Conservation (phyloP, 2,797 vertebrate species). For the Cynodonichthys magdalenae region DNA sequence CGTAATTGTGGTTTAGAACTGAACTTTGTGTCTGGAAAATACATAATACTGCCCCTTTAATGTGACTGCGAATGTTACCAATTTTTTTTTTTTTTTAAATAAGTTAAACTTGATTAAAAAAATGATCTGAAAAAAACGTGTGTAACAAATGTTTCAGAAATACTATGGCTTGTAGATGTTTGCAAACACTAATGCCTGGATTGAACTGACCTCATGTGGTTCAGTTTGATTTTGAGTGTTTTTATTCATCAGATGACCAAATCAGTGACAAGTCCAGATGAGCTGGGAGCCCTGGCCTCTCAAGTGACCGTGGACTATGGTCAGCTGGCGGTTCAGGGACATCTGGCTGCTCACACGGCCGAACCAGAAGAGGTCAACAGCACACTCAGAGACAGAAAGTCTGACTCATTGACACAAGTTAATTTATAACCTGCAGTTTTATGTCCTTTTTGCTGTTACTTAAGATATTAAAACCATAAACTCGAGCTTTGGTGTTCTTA, state of each 20-base stretch:
- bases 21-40: no score
- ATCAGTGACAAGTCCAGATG: slow-evolving; percentile 96
- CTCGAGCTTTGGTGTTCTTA: not conserved
- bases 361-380: slow-evolving; percentile 93
- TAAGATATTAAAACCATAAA: not conserved
- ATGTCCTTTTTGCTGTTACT: not conserved
- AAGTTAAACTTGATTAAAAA: no score
- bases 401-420: not conserved
- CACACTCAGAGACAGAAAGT: not conserved
- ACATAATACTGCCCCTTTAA: no score
- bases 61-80: no score
- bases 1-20: no score
- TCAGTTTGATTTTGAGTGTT: slow-evolving; percentile 15
- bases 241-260: slow-evolving; percentile 90
- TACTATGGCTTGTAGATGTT: no score
- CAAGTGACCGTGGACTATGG: slow-evolving; percentile 97
- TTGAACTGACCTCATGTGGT: not conserved
- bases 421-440: not conserved
- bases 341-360: slow-evolving; percentile 93
- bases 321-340: slow-evolving; percentile 93
- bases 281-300: slow-evolving; percentile 94
- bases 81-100: no score
- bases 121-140: no score
- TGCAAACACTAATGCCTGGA: not conserved
- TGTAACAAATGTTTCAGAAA: no score